Base-by-base conservation (phyloP, 2,888 invertebrate species). In the Abrostola triplasia region DNA sequence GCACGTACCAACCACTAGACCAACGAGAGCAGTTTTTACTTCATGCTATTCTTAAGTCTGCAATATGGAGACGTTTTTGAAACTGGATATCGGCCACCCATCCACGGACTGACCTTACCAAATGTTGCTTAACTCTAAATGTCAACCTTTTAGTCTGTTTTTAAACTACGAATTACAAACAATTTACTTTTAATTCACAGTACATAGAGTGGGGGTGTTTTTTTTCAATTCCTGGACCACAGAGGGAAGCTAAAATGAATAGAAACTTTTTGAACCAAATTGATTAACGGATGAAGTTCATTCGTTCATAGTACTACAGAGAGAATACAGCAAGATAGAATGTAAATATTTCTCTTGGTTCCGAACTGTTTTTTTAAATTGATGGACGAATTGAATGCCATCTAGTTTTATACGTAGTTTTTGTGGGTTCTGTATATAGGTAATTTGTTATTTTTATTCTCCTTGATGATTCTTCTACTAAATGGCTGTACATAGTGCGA, bases 321-420 rank as follows among this genome's bases (percentile, higher is more conserved):
- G n/a, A n/a, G n/a, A n/a, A n/a, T n/a, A n/a, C n/a, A n/a, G n/a
- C n/a, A 61, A 56, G 67, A 76, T 76, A 64, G 55, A 76, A 76
- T 62, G 67, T 36, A 71, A 78, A 78, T 59, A 76, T 76, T 67
- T 47, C 38, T 51, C 10, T 24, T 36, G 8, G 6, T 24, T 40
- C n/a, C 36, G n/a, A 36, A 24, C 35, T 48, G 54, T 37, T 37
- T 37, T 54, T 56, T 52, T 1, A 59, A 56, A 36, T 9, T n/a
- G 7, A 37, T 41, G 8, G 9, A n/a, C 10, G 10, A 49, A 36
- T 47, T n/a, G n/a, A 1, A 12, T 2, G 9, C 10, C 11, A 10
- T 40, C 10, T 11, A 10, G 11, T 10, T 40, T 40, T 40, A 11
- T 11, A 10, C 10, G 40, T 5, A 40, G n/a, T 11, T 11, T 11